Base-by-base conservation (phyloP, 2,888 invertebrate species). In the Ormyrus labotus region DNA sequence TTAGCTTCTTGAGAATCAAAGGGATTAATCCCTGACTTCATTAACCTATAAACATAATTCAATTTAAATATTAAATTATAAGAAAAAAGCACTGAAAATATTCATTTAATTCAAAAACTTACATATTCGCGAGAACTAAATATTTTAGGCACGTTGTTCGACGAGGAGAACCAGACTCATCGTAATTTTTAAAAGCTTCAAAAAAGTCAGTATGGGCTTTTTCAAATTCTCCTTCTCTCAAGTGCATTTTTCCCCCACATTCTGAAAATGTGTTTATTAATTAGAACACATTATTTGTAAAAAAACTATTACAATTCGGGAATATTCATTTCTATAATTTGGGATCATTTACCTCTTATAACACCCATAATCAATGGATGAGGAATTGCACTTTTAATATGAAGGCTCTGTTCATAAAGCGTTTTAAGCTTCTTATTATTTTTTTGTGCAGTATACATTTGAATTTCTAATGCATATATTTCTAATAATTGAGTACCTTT, bases 1-100 rank as follows among this genome's bases (percentile, higher is more conserved):
- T 99, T 99, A 0, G 99, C 99, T 92, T 99, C 99, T 92, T 99
- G 99, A 0, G 99, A 99, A 92, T 99, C 99, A 91, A 99, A 99
- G 0, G 99, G 99, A 92, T 99, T 99, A 84, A 99, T 99, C 57
- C 98, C 99, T 5, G 99, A 99, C 91, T 99, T 99, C 98, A 99
- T 99, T 84, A 99, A 92, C 97, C 96, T 97, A 87, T 70, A 87
- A 87, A 81, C 68, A 34, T 4, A 34, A 34, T 34, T 34, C 3
- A 34, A 34, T 34, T 4, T 34, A 34, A 34, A 4, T 34, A 34
- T 4, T 34, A 34, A 34, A 34, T 34, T 34, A 34, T 4, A 34
- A 34, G 34, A 34, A 34, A 34, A 34, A 34, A 34, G 4, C 34
- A 34, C 4, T 4, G 34, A 34, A 34, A 34, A 67, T 63, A 65